These are phyloP conservation scores for Sphenodon punctatus DNA, from an alignment of 2,797 vertebrate genomes.

Conservation along the genomic window DNA sequence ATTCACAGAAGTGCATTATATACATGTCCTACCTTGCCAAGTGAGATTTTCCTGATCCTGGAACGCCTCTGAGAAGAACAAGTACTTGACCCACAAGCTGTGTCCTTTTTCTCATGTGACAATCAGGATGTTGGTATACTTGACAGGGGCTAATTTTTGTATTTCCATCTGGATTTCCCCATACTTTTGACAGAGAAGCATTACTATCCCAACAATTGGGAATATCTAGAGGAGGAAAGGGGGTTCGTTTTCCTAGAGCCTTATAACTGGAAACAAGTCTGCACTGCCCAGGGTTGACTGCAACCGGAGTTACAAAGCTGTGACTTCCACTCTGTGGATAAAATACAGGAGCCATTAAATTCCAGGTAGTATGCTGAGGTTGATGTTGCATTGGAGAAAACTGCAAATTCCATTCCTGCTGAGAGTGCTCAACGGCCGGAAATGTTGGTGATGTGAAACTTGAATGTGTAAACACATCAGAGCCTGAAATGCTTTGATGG, in stretches of 20 bases:
- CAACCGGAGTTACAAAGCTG: slow-evolving; percentile 86
- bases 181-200: slow-evolving; percentile 57
- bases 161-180: slow-evolving; percentile 67
- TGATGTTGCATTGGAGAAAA: slow-evolving; percentile 39
- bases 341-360: slow-evolving; percentile 82
- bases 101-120: slow-evolving; percentile 73
- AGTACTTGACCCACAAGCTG: slow-evolving; percentile 85
- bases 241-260: slow-evolving; percentile 58
- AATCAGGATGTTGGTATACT: slow-evolving; percentile 56
- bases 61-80: slow-evolving; percentile 93
- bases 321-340: slow-evolving; percentile 71
- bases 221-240: slow-evolving; percentile 76
- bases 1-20: slow-evolving; percentile 45
- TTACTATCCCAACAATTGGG: slow-evolving; percentile 69
- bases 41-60: slow-evolving; percentile 95
- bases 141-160: slow-evolving; percentile 61
- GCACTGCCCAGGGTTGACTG: slow-evolving; percentile 76
- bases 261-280: slow-evolving; percentile 48
- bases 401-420: slow-evolving; percentile 34
- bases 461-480: slow-evolving; percentile 20
- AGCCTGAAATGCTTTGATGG: slow-evolving; percentile 25
- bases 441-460: slow-evolving; percentile 46
- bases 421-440: slow-evolving; percentile 36
- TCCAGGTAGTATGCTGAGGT: slow-evolving; percentile 76
- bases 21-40: slow-evolving; percentile 86